Evolutionary conservation across 2,113 vertebrate species (phyloP).

Genomic region (Dolichallabes microphthalmus): DNA sequence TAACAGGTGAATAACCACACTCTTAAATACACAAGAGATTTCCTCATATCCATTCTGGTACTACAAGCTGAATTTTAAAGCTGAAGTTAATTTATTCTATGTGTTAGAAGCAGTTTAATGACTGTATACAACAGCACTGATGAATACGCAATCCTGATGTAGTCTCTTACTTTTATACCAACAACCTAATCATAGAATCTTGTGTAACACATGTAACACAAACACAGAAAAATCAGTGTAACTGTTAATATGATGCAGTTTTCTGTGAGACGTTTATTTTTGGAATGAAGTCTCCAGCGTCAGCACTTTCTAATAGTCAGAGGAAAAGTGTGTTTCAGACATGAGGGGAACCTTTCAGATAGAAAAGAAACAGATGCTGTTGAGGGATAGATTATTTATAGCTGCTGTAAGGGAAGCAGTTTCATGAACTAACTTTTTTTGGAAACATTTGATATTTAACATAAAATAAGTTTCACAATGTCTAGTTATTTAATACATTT

Average conservation of each 20-base stretch:
- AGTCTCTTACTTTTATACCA: too few species aligned
- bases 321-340: background rate
- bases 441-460: too few species aligned
- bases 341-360: background rate
- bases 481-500: background rate
- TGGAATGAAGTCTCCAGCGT: too few species aligned
- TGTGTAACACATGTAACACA: too few species aligned
- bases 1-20: background rate
- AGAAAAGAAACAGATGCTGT: too few species aligned
- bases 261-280: background rate
- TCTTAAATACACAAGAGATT: background rate
- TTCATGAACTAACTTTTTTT: too few species aligned
- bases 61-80: background rate
- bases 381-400: too few species aligned
- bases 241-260: background rate
- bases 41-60: background rate
- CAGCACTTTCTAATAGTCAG: background rate
- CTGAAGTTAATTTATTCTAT: background rate
- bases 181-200: too few species aligned
- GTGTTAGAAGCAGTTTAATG: background rate
- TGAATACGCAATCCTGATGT: too few species aligned
- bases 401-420: too few species aligned
- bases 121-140: background rate
- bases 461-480: too few species aligned
- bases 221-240: background rate